These are phyloP conservation scores for Drosophila nigromelanica DNA, from an alignment of 1,140 invertebrate genomes.

Conservation along the genomic window DNA sequence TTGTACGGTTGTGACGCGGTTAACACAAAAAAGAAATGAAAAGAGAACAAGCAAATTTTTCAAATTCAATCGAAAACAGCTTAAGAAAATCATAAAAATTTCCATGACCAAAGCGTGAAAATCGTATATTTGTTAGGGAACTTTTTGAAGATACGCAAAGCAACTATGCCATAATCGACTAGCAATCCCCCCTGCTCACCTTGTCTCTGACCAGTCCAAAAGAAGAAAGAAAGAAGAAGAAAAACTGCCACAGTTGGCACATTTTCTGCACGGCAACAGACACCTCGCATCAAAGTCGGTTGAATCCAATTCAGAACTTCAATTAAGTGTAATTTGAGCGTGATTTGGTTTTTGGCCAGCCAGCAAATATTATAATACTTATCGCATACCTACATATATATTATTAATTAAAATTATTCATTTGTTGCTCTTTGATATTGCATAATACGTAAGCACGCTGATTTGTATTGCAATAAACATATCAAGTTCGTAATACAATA, in stretches of 20 bases:
- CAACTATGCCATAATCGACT: neutral
- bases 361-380: neutral
- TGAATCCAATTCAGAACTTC: conserved; percentile 22
- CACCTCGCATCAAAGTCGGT: conserved; percentile 16
- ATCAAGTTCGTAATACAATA: conserved; percentile 37
- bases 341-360: conserved; percentile 28
- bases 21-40: conserved; percentile 17
- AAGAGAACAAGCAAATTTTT: neutral
- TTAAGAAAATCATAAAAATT: too few species aligned
- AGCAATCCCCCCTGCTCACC: neutral
- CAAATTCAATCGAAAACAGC: too few species aligned
- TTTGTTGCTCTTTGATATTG: conserved; percentile 27
- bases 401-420: conserved; percentile 13
- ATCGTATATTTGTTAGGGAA: too few species aligned
- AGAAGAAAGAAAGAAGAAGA: neutral
- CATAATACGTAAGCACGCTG: conserved; percentile 28
- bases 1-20: conserved; percentile 24
- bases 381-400: neutral
- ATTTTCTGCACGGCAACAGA: conserved; percentile 6
- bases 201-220: neutral
- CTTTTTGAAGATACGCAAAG: neutral
- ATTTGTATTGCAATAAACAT: conserved; percentile 19
- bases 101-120: neutral
- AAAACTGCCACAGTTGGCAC: neutral
- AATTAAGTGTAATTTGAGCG: conserved; percentile 43